These are phyloP conservation scores for Verasper variegatus DNA, from an alignment of 2,113 vertebrate species.

Conservation along the genomic window DNA sequence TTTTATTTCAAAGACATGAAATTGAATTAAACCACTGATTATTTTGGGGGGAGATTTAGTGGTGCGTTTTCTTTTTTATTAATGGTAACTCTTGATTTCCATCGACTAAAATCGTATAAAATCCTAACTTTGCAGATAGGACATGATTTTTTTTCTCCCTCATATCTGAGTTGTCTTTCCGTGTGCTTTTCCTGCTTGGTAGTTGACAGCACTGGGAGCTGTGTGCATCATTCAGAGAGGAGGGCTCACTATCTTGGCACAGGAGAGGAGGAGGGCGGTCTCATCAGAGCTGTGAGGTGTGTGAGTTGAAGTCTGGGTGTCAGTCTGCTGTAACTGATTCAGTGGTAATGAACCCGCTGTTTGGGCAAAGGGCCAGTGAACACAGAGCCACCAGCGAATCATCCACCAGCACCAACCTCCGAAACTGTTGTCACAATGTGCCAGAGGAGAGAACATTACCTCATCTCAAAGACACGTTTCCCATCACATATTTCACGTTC, in stretches of 20 bases:
- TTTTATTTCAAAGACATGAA: not conserved
- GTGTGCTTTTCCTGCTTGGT: constrained; percentile 15
- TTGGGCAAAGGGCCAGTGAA: constrained; percentile 53
- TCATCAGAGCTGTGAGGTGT: constrained; percentile 52
- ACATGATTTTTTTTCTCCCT: too few species aligned
- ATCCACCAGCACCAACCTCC: not conserved
- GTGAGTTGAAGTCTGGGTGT: constrained; percentile 68
- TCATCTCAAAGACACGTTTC: not conserved
- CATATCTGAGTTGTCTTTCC: too few species aligned
- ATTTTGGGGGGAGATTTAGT: not conserved
- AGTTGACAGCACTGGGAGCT: constrained; percentile 16
- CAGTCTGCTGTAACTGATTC: constrained; percentile 65
- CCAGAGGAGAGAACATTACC: not conserved
- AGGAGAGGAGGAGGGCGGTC: constrained; percentile 9
- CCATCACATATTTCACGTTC: not conserved
- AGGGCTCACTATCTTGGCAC: constrained; percentile 44
- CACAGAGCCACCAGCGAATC: constrained; percentile 39
- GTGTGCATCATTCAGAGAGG: constrained; percentile 7
- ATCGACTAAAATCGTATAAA: not conserved
- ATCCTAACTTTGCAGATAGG: too few species aligned
- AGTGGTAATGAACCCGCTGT: constrained; percentile 56
- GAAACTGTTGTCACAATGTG: not conserved
- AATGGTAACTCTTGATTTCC: not conserved
- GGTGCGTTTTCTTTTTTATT: not conserved
- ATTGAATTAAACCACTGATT: not conserved